phyloP scores from a whole-genome alignment of 1,140 invertebrate genomes.

The Aphis craccivora region DNA sequence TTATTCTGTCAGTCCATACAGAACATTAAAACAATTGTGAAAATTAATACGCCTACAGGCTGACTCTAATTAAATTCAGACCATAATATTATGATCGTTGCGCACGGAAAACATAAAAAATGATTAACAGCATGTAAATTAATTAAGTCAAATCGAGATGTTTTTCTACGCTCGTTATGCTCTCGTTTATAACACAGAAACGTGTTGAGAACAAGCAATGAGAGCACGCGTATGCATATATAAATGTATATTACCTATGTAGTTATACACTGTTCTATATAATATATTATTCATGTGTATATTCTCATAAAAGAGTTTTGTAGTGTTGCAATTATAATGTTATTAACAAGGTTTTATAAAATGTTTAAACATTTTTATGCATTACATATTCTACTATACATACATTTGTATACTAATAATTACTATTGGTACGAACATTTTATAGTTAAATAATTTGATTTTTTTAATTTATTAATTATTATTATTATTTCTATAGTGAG shows the following conservation, averaged over 20 bases:
- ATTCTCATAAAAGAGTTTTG: background rate
- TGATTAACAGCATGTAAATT: background rate
- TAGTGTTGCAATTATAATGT: background rate
- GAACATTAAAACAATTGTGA: background rate
- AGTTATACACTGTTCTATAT: background rate
- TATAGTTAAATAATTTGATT: background rate
- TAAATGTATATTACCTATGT: background rate
- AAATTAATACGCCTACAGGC: background rate
- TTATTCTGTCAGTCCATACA: background rate
- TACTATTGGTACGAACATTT: too few relatives aligned
- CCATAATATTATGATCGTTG: background rate
- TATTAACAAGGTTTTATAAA: conserved; percentile 7
- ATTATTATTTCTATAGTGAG: background rate
- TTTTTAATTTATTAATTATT: background rate
- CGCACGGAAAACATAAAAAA: background rate
- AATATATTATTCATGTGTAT: background rate
- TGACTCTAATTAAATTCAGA: background rate
- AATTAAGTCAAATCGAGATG: conserved; percentile 26
- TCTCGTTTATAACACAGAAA: background rate
- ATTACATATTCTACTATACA: background rate
- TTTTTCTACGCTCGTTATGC: background rate
- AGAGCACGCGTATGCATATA: background rate
- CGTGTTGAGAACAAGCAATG: background rate
- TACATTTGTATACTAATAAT: background rate
- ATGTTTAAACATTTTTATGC: background rate